Conservation (phyloP, 2,797 vertebrate species). For the Anguilla pacifica region DNA sequence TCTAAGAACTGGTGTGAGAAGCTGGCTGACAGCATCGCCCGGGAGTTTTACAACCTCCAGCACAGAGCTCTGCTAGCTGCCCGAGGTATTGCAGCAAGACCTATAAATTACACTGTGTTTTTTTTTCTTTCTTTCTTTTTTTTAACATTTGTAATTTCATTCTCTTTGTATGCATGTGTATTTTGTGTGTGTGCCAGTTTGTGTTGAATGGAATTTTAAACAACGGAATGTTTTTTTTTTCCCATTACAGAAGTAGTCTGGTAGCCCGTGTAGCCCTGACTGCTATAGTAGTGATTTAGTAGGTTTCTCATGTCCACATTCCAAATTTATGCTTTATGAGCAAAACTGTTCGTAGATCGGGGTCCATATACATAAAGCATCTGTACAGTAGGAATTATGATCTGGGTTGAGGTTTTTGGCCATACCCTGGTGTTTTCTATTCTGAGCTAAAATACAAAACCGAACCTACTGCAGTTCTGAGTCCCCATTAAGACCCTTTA, state of each 20-base stretch:
- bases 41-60: conserved; percentile 85
- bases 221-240: not conserved
- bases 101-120: not conserved
- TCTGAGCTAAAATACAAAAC: not conserved
- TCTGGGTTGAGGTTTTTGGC: not conserved
- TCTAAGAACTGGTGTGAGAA: conserved; percentile 99
- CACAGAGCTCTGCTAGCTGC: conserved; percentile 59
- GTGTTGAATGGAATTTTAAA: not conserved
- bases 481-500: not conserved
- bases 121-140: not conserved
- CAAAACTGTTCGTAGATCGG: no score
- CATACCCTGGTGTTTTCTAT: not conserved
- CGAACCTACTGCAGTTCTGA: not conserved
- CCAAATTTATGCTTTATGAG: no score
- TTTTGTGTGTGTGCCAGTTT: not conserved
- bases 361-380: not conserved
- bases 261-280: no score
- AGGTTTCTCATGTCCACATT: no score
- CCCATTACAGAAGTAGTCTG: not conserved
- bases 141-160: not conserved
- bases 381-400: not conserved
- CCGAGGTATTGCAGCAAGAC: conserved; percentile 50
- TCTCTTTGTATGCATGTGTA: not conserved
- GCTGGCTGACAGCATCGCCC: conserved; percentile 85
- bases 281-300: no score